These are phyloP conservation scores for Euplexia lucipara DNA, from an alignment of 2,888 invertebrate genomes.

Conservation along the genomic window DNA sequence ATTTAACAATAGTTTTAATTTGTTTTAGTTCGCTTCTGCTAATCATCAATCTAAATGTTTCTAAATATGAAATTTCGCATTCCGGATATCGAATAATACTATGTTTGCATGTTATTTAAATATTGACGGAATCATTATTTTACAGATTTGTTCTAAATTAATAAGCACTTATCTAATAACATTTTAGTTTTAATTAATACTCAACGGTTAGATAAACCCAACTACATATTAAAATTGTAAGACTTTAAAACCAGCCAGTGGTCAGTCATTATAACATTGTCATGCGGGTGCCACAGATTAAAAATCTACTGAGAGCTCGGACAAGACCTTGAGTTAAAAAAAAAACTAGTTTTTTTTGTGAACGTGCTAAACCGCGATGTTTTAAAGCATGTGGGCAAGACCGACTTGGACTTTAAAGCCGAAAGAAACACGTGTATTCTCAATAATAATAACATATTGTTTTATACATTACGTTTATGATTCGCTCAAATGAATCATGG, in stretches of 20 bases:
- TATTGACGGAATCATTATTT: not conserved
- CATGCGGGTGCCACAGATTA: conserved; percentile 33
- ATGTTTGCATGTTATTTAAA: not conserved
- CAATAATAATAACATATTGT: conserved; percentile 18
- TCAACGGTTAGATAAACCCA: no score
- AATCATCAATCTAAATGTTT: not conserved
- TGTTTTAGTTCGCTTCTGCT: not conserved
- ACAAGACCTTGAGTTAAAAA: conserved; percentile 71
- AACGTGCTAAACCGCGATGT: conserved; percentile 64
- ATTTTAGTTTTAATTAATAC: not conserved
- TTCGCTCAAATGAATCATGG: conserved; percentile 22
- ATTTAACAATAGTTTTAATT: not conserved
- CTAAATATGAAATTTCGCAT: not conserved
- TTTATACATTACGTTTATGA: conserved; percentile 1
- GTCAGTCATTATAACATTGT: conserved; percentile 16
- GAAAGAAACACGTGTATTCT: conserved; percentile 4
- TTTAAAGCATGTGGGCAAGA: conserved; percentile 41
- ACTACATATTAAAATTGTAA: no score
- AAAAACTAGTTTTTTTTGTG: conserved; percentile 74
- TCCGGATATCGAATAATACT: not conserved
- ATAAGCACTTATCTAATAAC: no score
- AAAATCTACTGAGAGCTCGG: conserved; percentile 51
- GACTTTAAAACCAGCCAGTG: conserved; percentile 18
- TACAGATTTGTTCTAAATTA: not conserved
- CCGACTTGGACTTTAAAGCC: conserved; percentile 42